phyloP scores from a whole-genome alignment of 2,113 vertebrate species.

The Megalops atlanticus region DNA sequence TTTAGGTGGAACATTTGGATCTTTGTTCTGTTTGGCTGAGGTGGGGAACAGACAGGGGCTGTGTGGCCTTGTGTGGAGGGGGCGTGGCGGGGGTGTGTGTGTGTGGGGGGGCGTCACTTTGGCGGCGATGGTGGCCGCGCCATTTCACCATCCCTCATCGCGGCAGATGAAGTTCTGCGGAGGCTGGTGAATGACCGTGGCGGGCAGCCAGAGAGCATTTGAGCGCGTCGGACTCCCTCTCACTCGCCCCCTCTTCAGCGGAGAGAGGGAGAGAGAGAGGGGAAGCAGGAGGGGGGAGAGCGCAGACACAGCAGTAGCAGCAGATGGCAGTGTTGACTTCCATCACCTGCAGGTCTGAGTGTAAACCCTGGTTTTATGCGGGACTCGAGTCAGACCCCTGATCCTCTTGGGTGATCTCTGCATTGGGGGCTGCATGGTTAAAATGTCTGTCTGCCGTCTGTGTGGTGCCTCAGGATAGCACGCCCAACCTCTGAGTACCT shows the following conservation, averaged over 20 bases:
- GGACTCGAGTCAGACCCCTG: too few relatives aligned
- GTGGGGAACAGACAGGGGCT: conserved; percentile 63
- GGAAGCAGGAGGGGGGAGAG: conserved; percentile 28
- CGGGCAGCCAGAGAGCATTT: conserved; percentile 69
- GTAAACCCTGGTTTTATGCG: too few relatives aligned
- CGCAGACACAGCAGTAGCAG: conserved; percentile 81
- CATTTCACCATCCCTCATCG: conserved; percentile 62
- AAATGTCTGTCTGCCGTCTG: too few relatives aligned
- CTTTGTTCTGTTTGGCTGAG: conserved; percentile 47
- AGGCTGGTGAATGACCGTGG: conserved; percentile 73
- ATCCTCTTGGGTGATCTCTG: too few relatives aligned
- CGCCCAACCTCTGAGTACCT: too few relatives aligned
- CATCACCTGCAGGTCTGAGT: conserved; percentile 40
- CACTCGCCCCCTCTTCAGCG: conserved; percentile 70
- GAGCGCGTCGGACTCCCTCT: conserved; percentile 68
- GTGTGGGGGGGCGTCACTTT: conserved; percentile 45
- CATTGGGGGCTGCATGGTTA: too few relatives aligned
- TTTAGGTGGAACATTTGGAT: conserved; percentile 48
- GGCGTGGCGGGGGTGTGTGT: too few relatives aligned
- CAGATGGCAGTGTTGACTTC: conserved; percentile 94
- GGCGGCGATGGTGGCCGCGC: conserved; percentile 57
- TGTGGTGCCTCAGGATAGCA: too few relatives aligned
- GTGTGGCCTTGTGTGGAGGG: conserved; percentile 56
- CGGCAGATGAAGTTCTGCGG: conserved; percentile 74
- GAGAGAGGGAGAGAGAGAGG: conserved; percentile 40